Conservation (phyloP, 2,113 vertebrate species). For the Myxocyprinus asiaticus region DNA sequence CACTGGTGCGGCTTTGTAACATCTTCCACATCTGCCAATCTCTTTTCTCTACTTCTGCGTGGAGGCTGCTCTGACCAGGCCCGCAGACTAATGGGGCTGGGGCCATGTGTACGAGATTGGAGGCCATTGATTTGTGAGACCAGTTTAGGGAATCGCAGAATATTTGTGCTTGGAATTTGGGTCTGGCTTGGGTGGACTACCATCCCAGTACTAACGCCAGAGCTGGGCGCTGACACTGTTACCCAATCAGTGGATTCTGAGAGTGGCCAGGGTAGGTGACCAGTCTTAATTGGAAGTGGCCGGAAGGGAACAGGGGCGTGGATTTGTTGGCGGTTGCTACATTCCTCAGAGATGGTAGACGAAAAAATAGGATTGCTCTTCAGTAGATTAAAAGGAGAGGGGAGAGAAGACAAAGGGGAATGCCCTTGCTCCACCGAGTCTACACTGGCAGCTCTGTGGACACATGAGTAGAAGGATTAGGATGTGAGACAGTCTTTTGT, state of each 20-base stretch:
- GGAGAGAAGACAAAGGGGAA: constrained; percentile 32
- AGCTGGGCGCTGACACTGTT: not conserved
- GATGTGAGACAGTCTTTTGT: not conserved
- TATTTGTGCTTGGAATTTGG: constrained; percentile 44
- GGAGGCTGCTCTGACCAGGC: constrained; percentile 26
- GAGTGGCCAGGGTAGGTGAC: constrained; percentile 61
- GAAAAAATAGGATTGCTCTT: constrained; percentile 45
- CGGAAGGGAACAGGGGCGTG: constrained; percentile 66
- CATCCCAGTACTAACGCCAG: constrained; percentile 20
- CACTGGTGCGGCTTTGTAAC: constrained; percentile 2
- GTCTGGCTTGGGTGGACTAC: constrained; percentile 27
- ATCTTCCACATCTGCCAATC: constrained; percentile 14
- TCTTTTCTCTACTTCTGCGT: constrained; percentile 51
- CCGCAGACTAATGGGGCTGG: constrained; percentile 40
- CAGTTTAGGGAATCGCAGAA: constrained; percentile 53
- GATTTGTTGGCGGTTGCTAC: constrained; percentile 53
- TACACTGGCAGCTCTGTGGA: constrained; percentile 55
- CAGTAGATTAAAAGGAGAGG: constrained; percentile 49
- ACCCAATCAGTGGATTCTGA: constrained; percentile 67
- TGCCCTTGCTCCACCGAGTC: constrained; percentile 56
- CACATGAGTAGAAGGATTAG: not conserved
- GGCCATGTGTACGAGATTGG: constrained; percentile 17
- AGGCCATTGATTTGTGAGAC: constrained; percentile 34
- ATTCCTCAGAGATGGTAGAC: constrained; percentile 46
- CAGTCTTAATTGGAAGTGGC: constrained; percentile 65